Evolutionary conservation across 2,113 vertebrate species (phyloP), one percentile per base, ranked within the genome.

Genomic region (Nycticryphes semicollaris): DNA sequence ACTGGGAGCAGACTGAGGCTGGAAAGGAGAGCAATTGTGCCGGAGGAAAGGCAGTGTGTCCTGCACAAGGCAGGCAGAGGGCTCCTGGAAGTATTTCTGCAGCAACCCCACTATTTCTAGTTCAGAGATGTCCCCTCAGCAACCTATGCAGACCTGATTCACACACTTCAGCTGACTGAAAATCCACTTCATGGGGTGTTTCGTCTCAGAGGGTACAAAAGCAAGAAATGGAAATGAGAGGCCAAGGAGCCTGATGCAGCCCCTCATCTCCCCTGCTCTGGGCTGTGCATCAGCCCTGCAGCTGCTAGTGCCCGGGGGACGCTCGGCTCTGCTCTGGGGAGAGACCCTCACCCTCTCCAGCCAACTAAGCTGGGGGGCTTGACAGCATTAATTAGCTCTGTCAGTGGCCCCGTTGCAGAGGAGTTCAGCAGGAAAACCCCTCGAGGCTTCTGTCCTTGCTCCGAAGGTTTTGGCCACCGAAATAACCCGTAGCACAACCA

Each of bases 1-100:
- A 4, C 0, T 12, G 23, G 50, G 54, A 64, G 28, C 13, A 78
- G 77, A 14, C 0, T 0, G 0, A 80, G 63, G 48, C 53, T 66
- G 35, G 7, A 39, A 43, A 64, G 50, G 62, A 21, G 45, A 69
- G 43, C 9, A 73, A 17, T 3, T 3, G 5, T 17, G 67, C 57
- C 24, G 43, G 33, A 48, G 59, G 68, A 77, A n/a, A 39, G 0
- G 0, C 11, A 4, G n/a, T 14, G 22, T 7, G 35, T 37, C 30
- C 53, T 15, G 25, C 48, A 27, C 15, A 10, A 31, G 27, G 59
- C 0, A 2, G 74, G 68, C 64, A 83, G 48, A 43, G 56, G n/a
- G 33, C 11, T 24, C 56, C 24, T 0, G 15, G 16, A 41, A 33
- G 8, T 11, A 25, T n/a, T 91, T 39, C 68, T 35, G 25, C 56